Percentiles rank a stretch among this genome's conserved stretches.
Conservation (phyloP, 2,113 vertebrate genomes). For the Dicerorhinus sumatrensis region DNA sequence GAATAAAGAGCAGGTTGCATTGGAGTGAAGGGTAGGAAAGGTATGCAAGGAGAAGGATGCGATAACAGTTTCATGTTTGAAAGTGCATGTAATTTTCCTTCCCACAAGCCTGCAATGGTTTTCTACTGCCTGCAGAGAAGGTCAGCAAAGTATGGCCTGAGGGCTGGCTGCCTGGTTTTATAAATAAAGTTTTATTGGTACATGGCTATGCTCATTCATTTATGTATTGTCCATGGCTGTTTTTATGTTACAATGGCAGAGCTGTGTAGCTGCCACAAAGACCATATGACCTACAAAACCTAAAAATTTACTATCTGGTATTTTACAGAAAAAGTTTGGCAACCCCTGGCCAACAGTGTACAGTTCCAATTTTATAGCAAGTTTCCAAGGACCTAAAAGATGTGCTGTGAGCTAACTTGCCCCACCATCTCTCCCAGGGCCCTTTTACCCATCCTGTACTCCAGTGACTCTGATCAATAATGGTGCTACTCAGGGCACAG, state of each 20-base stretch:
- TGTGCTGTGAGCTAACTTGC: neutral
- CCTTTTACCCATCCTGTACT: too few relatives aligned
- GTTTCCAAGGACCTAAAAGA: neutral
- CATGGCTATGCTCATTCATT: neutral
- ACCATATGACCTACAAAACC: neutral
- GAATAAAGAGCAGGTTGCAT: too few relatives aligned
- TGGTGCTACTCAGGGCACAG: fast-evolving
- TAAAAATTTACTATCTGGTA: neutral
- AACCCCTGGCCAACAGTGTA: fast-evolving
- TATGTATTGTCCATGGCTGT: too few relatives aligned
- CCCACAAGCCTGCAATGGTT: neutral
- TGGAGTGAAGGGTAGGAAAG: neutral
- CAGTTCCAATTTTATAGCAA: neutral
- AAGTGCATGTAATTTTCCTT: neutral
- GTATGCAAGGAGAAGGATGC: too few relatives aligned
- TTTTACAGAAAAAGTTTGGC: neutral
- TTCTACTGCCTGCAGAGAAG: neutral
- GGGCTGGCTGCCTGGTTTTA: neutral
- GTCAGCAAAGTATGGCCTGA: fast-evolving
- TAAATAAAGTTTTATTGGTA: neutral
- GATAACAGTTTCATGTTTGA: fast-evolving
- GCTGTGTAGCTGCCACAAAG: neutral
- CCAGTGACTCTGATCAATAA: fast-evolving
- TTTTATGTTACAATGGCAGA: neutral
- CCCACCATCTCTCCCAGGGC: too few relatives aligned